These are phyloP conservation scores for Oeneis ivallda DNA, from an alignment of 2,888 invertebrate genomes.

Conservation along the genomic window DNA sequence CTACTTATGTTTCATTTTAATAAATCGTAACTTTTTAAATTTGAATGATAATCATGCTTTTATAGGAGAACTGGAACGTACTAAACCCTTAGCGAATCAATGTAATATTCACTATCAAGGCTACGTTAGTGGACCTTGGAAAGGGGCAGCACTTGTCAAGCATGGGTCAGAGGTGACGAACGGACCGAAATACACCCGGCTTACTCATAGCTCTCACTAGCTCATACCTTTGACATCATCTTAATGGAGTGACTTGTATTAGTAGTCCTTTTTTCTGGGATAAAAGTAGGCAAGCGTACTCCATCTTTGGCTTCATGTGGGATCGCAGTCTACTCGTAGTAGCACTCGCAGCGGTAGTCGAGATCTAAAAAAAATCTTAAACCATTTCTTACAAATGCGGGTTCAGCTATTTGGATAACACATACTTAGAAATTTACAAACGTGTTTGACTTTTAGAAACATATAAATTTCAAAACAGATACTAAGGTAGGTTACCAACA, in stretches of 20 bases:
- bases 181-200: slow-evolving; percentile 66
- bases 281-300: too few relatives aligned
- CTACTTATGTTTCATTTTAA: too few relatives aligned
- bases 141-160: slow-evolving; percentile 58
- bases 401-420: neutral
- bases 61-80: neutral
- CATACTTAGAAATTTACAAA: neutral
- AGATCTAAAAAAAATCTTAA: too few relatives aligned
- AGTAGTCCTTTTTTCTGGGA: too few relatives aligned
- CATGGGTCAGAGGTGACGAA: slow-evolving; percentile 79
- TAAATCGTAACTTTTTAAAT: neutral
- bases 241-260: too few relatives aligned
- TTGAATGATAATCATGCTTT: neutral
- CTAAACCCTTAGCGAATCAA: slow-evolving; percentile 29
- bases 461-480: too few relatives aligned
- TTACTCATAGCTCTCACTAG: slow-evolving; percentile 48
- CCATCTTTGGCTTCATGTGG: neutral
- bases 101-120: slow-evolving; percentile 45
- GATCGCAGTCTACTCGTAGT: too few relatives aligned
- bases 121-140: slow-evolving; percentile 36
- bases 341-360: too few relatives aligned
- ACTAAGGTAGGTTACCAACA: too few relatives aligned
- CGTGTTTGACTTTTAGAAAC: too few relatives aligned
- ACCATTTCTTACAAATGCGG: neutral
- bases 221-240: neutral